Base-by-base conservation (phyloP, 2,797 vertebrate species). In the Microcaecilia unicolor region DNA sequence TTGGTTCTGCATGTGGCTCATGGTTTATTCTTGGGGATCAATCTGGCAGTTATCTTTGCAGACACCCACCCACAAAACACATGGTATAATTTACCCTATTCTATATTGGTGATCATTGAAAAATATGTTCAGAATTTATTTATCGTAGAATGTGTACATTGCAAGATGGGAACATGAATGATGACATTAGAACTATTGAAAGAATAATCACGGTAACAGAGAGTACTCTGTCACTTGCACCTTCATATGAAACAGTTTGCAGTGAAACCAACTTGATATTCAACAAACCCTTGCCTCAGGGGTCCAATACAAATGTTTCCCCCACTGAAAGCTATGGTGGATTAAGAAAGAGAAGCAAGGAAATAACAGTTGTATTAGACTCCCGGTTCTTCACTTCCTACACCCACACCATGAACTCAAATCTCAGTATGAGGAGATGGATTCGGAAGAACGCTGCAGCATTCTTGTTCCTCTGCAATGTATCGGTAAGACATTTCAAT, bases 11-110 rank as follows among this genome's bases (percentile, higher is more conserved):
- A 1, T 78, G 89, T 0, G 93, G 92, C 16, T 92, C 94, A 29
- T 98, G 93, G 93, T 74, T 99, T 15, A 84, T 98, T 94, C 92
- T 16, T 98, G 94, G 93, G 96, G 93, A 48, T 96, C 91, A 0
- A 67, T 96, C 22, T 97, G 1, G 88, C 94, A 8, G 76, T 85
- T 10, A 50, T 84, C 11, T 83, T 80, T 7, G 77, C 88, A 1
- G 37, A 48, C 9, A 74, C 64, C 22, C 73, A 56, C 6, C 88
- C 85, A 1, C 44, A 64, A 1, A 87, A 92, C 49, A 78, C 87
- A 2, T 97, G 96, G 94, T 92, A 85, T 30, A 93, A 83, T 56
- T 60, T 96, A 6, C 58, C 84, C 26, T 96, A 92, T 55, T 90
- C 92, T 0, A 2, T 93, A n/a, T 76, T 99, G 6, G 79, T 84